These are phyloP conservation scores for Amazona guildingii DNA, from an alignment of 2,113 vertebrate species.

Conservation along the genomic window DNA sequence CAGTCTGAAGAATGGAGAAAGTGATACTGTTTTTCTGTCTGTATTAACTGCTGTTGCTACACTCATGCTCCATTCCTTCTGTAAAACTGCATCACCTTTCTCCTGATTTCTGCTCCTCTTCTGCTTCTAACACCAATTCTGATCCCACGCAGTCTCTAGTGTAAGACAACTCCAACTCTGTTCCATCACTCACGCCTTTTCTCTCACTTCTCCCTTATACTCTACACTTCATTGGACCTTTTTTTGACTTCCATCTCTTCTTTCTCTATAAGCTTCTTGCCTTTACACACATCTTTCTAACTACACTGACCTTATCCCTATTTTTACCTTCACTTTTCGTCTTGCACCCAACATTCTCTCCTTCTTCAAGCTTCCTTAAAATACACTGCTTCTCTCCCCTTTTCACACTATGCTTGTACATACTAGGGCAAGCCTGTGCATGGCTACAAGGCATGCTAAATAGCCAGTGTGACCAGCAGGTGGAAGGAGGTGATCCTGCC, in stretches of 20 bases:
- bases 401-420: not conserved
- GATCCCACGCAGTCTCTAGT: not conserved
- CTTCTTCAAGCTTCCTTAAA: not conserved
- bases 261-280: not conserved
- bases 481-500: not conserved
- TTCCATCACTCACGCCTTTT: not conserved
- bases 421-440: not conserved
- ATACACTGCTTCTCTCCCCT: not conserved
- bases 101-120: not conserved
- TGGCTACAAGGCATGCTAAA: not conserved
- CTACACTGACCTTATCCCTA: not conserved
- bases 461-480: not conserved
- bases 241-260: not conserved
- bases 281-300: not conserved
- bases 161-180: not conserved
- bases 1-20: not conserved
- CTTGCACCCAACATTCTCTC: not conserved
- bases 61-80: not conserved
- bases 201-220: not conserved
- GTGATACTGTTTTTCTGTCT: accelerated
- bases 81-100: not conserved
- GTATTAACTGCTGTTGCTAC: not conserved
- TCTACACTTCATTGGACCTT: not conserved
- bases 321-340: not conserved
- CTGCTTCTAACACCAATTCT: not conserved